Base-by-base conservation (phyloP, 2,113 vertebrate species). In the Anser brachyrhynchus region DNA sequence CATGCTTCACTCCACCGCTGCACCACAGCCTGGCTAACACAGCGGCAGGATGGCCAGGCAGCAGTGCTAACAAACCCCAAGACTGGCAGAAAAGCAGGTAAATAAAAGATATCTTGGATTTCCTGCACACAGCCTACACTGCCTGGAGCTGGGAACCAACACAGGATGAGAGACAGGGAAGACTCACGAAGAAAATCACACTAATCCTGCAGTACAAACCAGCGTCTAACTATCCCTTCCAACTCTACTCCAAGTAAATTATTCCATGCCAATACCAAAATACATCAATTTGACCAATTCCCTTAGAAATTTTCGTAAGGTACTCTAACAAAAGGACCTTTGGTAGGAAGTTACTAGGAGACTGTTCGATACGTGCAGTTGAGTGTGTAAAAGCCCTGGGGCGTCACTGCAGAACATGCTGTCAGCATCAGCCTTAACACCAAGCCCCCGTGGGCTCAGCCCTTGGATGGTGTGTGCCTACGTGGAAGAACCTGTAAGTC, bases 381-480 rank as follows among this genome's bases (percentile, higher is more conserved):
- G 3, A 64, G 57, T 21, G 28, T 75, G 43, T 35, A 19, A 75
- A 51, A 1, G 17, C 12, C 44, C 35, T 28, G 3, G 75, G 46
- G 7, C n/a, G 58, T 2, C 0, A 12, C 5, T 2, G 1, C 16
- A 18, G 49, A 25, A 8, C n/a, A 20, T 18, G 25, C 58, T 39
- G 21, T 3, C 49, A 22, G 59, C 2, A 26, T 33, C 49, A 37
- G 31, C 11, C n/a, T 28, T 13, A n/a, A 16, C 0, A 1, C n/a
- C 23, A 21, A 80, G 31, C 11, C 31, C 51, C 67, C 15, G 22
- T 2, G 3, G 3, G 44, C 71, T 8, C 0, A 62, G 64, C 37
- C 41, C 70, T 35, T 0, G 2, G 51, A 39, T 1, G 3, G 11
- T 22, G 44, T 8, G 6, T 52, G 18, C 84, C 14, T 9, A 4